Evolutionary conservation across 2,888 invertebrate species (phyloP).

Genomic region (Idaea straminata): DNA sequence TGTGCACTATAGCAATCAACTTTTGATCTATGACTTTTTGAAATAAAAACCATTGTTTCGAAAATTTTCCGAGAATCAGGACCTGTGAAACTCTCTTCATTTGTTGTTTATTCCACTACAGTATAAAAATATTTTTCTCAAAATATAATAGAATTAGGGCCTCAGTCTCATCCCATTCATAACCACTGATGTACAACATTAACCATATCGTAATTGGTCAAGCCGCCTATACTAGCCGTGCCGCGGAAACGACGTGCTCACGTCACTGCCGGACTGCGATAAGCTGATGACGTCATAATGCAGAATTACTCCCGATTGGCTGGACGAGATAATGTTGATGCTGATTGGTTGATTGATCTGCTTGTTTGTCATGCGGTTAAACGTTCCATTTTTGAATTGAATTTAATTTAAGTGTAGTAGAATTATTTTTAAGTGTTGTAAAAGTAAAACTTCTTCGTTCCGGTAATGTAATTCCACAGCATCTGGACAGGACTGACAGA

Average conservation of each 20-base stretch:
- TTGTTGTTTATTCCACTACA: no score
- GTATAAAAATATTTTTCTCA: neutral
- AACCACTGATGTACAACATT: neutral
- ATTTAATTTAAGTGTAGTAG: neutral
- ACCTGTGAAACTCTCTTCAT: no score
- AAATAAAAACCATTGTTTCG: no score
- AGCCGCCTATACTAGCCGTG: conserved; percentile 6
- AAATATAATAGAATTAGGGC: neutral
- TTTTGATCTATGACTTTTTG: no score
- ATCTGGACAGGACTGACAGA: no score
- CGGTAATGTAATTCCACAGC: no score
- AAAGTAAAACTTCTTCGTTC: no score
- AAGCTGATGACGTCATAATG: conserved; percentile 24
- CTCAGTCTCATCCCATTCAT: neutral
- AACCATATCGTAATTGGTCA: conserved; percentile 15
- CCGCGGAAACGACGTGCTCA: conserved; percentile 8
- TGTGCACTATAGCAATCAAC: no score
- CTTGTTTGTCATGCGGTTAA: conserved; percentile 2
- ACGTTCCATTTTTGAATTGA: neutral
- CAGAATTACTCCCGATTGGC: conserved; percentile 14
- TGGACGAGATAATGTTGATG: conserved; percentile 12
- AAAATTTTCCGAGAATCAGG: no score
- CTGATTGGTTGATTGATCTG: conserved; percentile 3
- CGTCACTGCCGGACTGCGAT: conserved; percentile 25
- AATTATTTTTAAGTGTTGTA: no score